Percentiles rank a stretch among this genome's conserved stretches.
phyloP scores from a whole-genome alignment of 2,113 vertebrate species.

The Arothron firmamentum region DNA sequence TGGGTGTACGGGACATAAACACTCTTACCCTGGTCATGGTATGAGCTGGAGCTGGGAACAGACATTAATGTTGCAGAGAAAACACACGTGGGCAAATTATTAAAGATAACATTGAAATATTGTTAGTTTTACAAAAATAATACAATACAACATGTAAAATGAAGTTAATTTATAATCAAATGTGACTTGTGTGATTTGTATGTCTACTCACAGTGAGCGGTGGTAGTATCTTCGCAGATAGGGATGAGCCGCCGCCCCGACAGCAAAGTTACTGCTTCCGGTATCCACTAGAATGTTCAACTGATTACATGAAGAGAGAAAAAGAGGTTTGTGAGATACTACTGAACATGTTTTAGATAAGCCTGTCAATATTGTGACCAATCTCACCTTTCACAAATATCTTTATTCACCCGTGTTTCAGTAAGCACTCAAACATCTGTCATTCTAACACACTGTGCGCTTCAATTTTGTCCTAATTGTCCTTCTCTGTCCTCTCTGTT shows the following conservation, averaged over 20 bases:
- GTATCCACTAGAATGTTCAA: constrained; percentile 98
- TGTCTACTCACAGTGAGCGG: constrained; percentile 87
- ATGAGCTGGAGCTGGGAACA: constrained; percentile 84
- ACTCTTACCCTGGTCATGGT: constrained; percentile 85
- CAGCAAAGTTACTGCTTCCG: constrained; percentile 97
- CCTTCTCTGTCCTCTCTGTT: constrained; percentile 45
- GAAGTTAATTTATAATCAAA: neutral
- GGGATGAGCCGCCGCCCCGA: constrained; percentile 91
- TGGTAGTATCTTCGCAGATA: constrained; percentile 94
- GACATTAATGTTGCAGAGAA: neutral
- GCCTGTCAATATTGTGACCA: too few species aligned
- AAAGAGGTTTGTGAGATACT: constrained; percentile 8
- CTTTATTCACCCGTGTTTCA: neutral
- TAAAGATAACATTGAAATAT: too few species aligned
- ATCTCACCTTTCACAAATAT: neutral
- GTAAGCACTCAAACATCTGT: neutral
- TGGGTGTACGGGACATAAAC: constrained; percentile 98
- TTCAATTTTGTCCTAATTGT: constrained; percentile 45
- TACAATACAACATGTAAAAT: neutral
- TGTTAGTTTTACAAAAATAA: neutral
- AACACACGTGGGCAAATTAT: neutral
- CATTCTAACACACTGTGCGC: constrained; percentile 6
- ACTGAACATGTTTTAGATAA: neutral
- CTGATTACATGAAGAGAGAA: constrained; percentile 59
- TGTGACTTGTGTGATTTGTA: neutral